phyloP scores from a whole-genome alignment of 2,113 vertebrate species.

The Corvus hawaiiensis region DNA sequence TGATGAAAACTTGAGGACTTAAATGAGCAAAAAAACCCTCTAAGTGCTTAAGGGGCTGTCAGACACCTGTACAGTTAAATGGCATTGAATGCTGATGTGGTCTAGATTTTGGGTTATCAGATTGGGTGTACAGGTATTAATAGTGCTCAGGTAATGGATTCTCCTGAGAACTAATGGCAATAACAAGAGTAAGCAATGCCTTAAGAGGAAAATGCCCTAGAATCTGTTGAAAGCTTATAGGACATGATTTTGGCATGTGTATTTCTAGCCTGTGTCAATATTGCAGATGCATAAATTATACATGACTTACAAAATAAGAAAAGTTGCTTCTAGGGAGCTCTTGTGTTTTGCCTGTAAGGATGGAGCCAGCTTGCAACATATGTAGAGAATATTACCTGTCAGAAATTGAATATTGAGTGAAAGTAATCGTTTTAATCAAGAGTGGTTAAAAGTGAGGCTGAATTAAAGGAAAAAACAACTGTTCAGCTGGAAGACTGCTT shows the following conservation, averaged over 20 bases:
- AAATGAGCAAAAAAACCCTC: rapidly evolving
- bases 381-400: neutral
- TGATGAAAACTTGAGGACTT: neutral
- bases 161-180: neutral
- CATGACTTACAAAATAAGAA: neutral
- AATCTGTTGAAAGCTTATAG: neutral
- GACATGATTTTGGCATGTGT: neutral
- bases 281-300: neutral
- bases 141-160: neutral
- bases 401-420: slow-evolving; percentile 26
- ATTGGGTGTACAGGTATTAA: neutral
- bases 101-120: neutral
- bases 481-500: neutral
- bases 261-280: neutral
- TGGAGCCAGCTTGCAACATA: neutral
- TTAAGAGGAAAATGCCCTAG: neutral
- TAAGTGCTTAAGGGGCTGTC: neutral
- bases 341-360: slow-evolving; percentile 15
- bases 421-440: slow-evolving; percentile 11
- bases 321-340: neutral
- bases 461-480: neutral
- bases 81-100: neutral
- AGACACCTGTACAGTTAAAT: neutral
- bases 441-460: neutral
- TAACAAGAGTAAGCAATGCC: neutral